Evolutionary conservation across 2,797 vertebrate species (phyloP), one percentile per base, ranked within the genome.

Genomic region (Peromyscus aztecus): DNA sequence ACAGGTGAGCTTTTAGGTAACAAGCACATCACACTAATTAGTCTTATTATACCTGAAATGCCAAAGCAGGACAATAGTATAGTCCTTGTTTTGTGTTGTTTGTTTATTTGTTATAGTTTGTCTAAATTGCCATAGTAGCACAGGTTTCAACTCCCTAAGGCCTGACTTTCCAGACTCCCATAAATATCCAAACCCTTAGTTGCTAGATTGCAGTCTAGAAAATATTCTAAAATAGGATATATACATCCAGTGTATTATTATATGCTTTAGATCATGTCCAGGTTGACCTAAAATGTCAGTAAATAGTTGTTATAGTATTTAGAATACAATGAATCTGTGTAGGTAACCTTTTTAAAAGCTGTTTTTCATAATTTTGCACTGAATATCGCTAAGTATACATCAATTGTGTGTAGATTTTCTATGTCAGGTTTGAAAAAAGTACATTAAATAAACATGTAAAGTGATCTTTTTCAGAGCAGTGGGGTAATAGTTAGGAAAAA

Each of bases 391-490:
- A 75, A 43, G 24, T 63, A 67, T 3, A 40, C 2, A 52, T 34
- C 6, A 82, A 49, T 93, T 91, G 81, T 71, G 59, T 85, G 4
- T 85, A 63, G 37, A 77, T 65, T 96, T 81, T 61, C 29, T 82
- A 73, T 49, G 65, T 59, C 23, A 81, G 1, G 2, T 14, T 21
- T 27, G 13, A 27, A 75, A 73, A 23, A 16, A 23, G 80, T 80
- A 55, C 8, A 27, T n/a, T 49, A 63, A 78, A 27, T 29, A 11
- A 89, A n/a, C n/a, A 24, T 65, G 10, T 16, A 52, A 40, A 13
- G 40, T 57, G 4, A 14, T 55, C 0, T n/a, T 77, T 40, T n/a
- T 76, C 40, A n/a, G 31, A 27, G 31, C 31, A 67, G 10, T 85
- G 31, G 31, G 29, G 43, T n/a, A 4, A 67, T 82, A 13, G 55